Percentiles rank a stretch among this genome's conserved stretches.
phyloP scores from a whole-genome alignment of 2,888 invertebrate species.

The Chloromyia formosa region DNA sequence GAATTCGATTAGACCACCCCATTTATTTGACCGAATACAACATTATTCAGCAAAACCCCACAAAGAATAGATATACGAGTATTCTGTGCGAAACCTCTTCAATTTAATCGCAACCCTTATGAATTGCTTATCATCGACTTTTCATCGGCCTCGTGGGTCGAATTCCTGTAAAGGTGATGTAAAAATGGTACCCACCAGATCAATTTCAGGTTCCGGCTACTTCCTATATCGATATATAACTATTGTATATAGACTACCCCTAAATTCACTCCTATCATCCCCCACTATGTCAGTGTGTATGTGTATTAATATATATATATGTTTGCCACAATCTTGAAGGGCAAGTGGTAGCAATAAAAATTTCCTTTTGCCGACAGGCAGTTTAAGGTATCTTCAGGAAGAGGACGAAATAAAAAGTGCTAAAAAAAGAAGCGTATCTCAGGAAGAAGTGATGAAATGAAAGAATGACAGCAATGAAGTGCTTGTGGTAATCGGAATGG shows the following conservation, averaged over 20 bases:
- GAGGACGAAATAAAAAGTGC: not conserved
- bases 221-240: not conserved
- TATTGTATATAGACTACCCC: not conserved
- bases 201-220: constrained; percentile 32
- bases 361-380: not conserved
- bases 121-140: constrained; percentile 41
- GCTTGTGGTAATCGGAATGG: not conserved
- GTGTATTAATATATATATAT: too few relatives aligned
- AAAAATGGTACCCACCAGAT: constrained; percentile 35
- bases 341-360: constrained; percentile 26
- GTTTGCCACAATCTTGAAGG: constrained; percentile 14
- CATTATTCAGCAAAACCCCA: constrained; percentile 26
- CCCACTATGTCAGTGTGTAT: too few relatives aligned
- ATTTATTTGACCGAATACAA: not conserved
- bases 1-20: constrained; percentile 4
- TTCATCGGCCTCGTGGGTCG: constrained; percentile 35
- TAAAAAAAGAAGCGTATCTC: not conserved
- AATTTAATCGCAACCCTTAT: not conserved
- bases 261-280: constrained; percentile 18
- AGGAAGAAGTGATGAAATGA: not conserved
- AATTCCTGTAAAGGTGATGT: constrained; percentile 29
- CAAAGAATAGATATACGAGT: not conserved
- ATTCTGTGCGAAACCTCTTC: not conserved
- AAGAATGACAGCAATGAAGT: not conserved
- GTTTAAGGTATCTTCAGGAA: not conserved